phyloP scores from a whole-genome alignment of 2,113 vertebrate genomes.

The Furnarius figulus region DNA sequence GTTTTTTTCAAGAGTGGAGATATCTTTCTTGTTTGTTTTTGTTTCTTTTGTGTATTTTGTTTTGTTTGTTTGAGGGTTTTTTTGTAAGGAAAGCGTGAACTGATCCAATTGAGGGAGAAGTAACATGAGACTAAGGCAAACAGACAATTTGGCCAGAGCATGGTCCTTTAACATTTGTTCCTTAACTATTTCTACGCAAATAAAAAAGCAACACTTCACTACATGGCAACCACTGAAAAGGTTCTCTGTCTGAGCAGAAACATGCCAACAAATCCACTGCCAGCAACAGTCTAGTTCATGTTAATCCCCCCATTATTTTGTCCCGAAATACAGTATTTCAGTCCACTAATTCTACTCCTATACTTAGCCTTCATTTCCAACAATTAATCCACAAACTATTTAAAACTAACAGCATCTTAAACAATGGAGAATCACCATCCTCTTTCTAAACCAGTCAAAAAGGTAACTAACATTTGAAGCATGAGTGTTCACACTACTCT shows the following conservation, averaged over 20 bases:
- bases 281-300: not conserved
- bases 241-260: not conserved
- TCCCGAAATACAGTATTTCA: not conserved
- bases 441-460: not conserved
- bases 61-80: not conserved
- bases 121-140: not conserved
- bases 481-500: not conserved
- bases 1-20: not conserved
- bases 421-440: not conserved
- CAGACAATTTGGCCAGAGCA: not conserved
- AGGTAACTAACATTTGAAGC: not conserved
- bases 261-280: too few relatives aligned
- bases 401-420: not conserved
- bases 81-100: not conserved
- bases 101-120: not conserved
- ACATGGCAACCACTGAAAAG: not conserved
- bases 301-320: not conserved
- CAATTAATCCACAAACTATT: not conserved
- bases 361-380: not conserved
- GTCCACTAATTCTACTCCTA: not conserved
- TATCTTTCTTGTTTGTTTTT: not conserved
- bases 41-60: not conserved
- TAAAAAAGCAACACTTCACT: not conserved
- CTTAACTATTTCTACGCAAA: not conserved
- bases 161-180: not conserved